A percentile compares a stretch with the other conserved stretches of the same genome.
Conservation (phyloP, 2,888 invertebrate species). For the Tetropium fuscum region DNA sequence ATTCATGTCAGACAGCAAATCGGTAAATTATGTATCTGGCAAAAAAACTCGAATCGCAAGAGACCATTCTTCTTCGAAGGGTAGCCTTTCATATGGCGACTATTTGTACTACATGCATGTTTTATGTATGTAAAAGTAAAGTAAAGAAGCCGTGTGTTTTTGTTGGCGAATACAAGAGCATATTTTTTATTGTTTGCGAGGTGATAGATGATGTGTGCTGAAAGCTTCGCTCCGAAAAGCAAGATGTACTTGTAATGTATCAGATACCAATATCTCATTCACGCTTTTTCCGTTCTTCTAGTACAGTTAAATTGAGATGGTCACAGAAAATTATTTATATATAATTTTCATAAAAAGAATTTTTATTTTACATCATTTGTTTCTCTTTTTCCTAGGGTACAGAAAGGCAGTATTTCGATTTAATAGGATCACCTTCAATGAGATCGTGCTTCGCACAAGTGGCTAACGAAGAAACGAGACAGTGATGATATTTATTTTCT, state of each 20-base stretch:
- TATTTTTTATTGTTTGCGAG: conserved; percentile 20
- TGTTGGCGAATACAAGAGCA: conserved; percentile 1
- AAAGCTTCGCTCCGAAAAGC: conserved; percentile 18
- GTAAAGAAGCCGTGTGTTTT: conserved; percentile 28
- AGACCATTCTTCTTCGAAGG: conserved; percentile 28
- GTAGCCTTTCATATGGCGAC: conserved; percentile 24
- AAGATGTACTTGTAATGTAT: conserved; percentile 7
- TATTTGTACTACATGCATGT: conserved; percentile 29
- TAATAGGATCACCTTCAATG: too few species aligned
- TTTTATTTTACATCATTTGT: too few species aligned
- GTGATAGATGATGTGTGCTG: conserved; percentile 23
- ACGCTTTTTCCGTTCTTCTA: too few species aligned
- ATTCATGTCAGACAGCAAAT: conserved; percentile 34
- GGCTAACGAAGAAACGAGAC: too few species aligned
- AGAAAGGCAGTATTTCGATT: too few species aligned
- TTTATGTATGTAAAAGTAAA: conserved; percentile 30
- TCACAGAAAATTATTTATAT: too few species aligned
- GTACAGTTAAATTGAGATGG: too few species aligned
- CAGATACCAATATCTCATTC: too few species aligned
- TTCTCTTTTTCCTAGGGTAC: too few species aligned
- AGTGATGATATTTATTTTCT: too few species aligned
- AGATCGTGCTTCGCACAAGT: too few species aligned
- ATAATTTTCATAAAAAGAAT: too few species aligned
- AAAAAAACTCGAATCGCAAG: conserved; percentile 24
- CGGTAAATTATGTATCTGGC: conserved; percentile 31